Evolutionary conservation across 2,797 vertebrate species (phyloP).

Genomic region (Halcyon badia): DNA sequence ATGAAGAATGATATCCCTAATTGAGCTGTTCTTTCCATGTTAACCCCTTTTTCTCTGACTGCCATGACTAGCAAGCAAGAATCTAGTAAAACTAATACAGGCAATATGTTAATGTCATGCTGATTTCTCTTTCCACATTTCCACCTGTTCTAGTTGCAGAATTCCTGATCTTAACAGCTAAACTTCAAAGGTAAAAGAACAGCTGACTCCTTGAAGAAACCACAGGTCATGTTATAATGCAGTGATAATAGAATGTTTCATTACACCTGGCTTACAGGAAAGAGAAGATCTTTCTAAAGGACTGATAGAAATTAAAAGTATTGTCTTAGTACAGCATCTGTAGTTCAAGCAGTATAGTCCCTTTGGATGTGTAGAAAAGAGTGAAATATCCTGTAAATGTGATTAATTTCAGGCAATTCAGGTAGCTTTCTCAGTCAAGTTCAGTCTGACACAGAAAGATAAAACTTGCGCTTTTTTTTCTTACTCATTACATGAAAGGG

Average conservation of each 20-base stretch:
- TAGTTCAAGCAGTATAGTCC: neutral
- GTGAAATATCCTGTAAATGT: neutral
- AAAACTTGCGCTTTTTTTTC: neutral
- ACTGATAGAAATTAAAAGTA: neutral
- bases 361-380: neutral
- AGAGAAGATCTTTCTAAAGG: neutral
- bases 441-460: conserved; percentile 5
- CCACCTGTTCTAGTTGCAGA: neutral
- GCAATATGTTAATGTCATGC: neutral
- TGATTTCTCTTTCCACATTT: neutral
- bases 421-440: neutral
- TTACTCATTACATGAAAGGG: conserved; percentile 11
- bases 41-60: neutral
- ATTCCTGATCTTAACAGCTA: neutral
- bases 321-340: neutral
- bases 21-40: neutral
- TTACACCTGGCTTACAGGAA: neutral
- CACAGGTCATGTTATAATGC: neutral
- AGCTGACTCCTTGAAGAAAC: neutral
- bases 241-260: neutral
- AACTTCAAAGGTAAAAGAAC: neutral
- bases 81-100: neutral
- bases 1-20: neutral
- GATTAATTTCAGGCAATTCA: conserved; percentile 28
- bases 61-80: neutral